phyloP scores from a whole-genome alignment of 2,113 vertebrate species.

The Miniopterus natalensis region DNA sequence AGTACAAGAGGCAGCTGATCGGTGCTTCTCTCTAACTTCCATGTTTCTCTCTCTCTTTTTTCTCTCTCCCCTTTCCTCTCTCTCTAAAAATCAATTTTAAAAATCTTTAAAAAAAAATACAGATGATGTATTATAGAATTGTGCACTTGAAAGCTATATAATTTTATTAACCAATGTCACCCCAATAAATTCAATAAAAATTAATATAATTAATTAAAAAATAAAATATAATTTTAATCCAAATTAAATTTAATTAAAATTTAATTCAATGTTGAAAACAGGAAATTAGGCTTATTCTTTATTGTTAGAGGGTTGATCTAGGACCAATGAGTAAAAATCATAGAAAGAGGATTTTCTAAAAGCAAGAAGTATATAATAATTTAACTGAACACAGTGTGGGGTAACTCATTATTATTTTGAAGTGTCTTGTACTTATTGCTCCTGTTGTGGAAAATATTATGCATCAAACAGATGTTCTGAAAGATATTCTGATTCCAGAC shows the following conservation, averaged over 20 bases:
- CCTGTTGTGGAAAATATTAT: neutral
- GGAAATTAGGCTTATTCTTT: neutral
- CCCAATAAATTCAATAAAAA: neutral
- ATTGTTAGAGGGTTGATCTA: neutral
- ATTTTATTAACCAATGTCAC: neutral
- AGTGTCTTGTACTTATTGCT: neutral
- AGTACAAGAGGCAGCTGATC: too few species aligned
- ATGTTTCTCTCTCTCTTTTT: too few species aligned
- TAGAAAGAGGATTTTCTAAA: neutral
- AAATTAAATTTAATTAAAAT: neutral
- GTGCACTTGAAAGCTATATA: neutral
- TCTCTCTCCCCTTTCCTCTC: too few species aligned
- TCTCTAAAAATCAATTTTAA: too few species aligned
- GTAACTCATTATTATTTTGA: neutral
- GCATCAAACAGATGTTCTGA: neutral
- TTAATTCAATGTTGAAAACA: conserved; percentile 1
- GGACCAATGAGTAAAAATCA: neutral
- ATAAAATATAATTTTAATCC: neutral
- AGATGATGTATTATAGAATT: too few species aligned
- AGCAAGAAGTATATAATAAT: neutral
- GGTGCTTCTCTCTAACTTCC: too few species aligned
- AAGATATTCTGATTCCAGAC: neutral
- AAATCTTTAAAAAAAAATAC: too few species aligned
- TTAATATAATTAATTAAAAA: neutral
- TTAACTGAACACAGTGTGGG: neutral